Evolutionary conservation across 2,113 vertebrate species (phyloP).

Genomic region (Cervus canadensis): DNA sequence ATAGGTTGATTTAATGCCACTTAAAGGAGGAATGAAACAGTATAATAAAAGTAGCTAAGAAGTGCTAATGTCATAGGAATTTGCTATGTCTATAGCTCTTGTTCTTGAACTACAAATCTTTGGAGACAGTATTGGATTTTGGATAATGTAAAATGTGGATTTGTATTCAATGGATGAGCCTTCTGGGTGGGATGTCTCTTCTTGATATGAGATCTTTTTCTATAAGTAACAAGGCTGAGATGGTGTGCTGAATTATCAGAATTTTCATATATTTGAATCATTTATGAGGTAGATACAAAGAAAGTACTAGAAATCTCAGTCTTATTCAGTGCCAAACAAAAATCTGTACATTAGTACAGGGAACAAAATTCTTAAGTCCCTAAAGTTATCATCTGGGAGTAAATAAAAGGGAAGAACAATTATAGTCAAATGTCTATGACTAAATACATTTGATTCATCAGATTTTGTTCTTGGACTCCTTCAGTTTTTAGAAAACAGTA

Average conservation of each 20-base stretch:
- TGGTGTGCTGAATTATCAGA: not conserved
- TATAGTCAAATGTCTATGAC: not conserved
- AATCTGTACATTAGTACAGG: not conserved
- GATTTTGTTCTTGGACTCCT: not conserved
- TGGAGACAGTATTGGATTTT: constrained; percentile 1
- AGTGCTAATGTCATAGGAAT: not conserved
- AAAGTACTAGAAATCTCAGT: constrained; percentile 24
- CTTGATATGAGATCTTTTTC: not conserved
- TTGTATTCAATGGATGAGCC: constrained; percentile 30
- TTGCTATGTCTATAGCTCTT: constrained; percentile 22
- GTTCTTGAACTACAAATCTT: constrained; percentile 35
- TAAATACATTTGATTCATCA: not conserved
- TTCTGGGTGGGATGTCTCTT: not conserved
- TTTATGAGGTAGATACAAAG: not conserved
- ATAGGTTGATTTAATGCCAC: constrained; percentile 24
- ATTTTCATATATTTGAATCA: constrained; percentile 30
- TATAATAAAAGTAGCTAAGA: constrained; percentile 2
- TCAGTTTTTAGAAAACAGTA: constrained; percentile 7
- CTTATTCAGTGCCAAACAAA: constrained; percentile 28
- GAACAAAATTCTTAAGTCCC: not conserved
- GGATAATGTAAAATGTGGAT: constrained; percentile 37
- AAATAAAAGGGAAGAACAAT: not conserved
- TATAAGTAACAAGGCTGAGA: not conserved
- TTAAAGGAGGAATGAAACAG: not conserved
- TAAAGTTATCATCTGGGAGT: not conserved